These are phyloP conservation scores for Aradophagus sp. DNA, from an alignment of 1,140 invertebrate genomes.

Conservation along the genomic window DNA sequence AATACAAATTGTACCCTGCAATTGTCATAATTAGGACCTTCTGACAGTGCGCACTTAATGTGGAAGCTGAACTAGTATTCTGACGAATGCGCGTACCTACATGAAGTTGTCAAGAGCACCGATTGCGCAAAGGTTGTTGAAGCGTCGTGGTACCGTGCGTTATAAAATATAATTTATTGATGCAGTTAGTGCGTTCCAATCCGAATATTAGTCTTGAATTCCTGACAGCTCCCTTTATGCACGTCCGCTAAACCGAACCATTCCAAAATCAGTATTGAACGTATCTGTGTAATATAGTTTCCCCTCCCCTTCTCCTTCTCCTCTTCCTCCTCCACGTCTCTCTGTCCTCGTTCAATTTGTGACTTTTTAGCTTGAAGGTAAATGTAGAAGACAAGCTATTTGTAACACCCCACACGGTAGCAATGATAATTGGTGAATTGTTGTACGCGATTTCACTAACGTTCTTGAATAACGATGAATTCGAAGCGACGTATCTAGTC, in stretches of 20 bases:
- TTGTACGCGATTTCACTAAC: slow-evolving; percentile 29
- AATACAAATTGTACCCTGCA: too few species aligned
- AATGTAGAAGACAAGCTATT: slow-evolving; percentile 23
- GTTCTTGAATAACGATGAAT: slow-evolving; percentile 26
- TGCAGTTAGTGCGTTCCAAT: slow-evolving; percentile 32
- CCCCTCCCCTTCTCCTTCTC: too few species aligned
- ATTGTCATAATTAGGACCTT: slow-evolving; percentile 49
- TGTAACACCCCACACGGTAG: slow-evolving; percentile 25
- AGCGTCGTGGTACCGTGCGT: slow-evolving; percentile 11
- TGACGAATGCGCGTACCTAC: slow-evolving; percentile 58
- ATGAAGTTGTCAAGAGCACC: slow-evolving; percentile 47
- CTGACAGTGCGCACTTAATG: slow-evolving; percentile 40
- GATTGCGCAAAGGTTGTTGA: slow-evolving; percentile 23
- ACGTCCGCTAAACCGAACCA: slow-evolving; percentile 63
- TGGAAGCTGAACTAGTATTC: slow-evolving; percentile 42
- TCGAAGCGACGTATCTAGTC: slow-evolving; percentile 53
- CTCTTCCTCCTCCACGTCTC: slow-evolving; percentile 1
- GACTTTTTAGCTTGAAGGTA: slow-evolving; percentile 54
- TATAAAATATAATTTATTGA: slow-evolving; percentile 2
- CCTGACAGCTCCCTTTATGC: slow-evolving; percentile 45
- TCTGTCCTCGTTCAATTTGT: slow-evolving; percentile 32
- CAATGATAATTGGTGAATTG: slow-evolving; percentile 34
- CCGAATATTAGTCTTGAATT: slow-evolving; percentile 29
- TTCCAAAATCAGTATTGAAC: slow-evolving; percentile 75
- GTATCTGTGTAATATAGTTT: slow-evolving; percentile 57